Evolutionary conservation across 2,113 vertebrate genomes (phyloP).

Genomic region (Alouatta palliata): DNA sequence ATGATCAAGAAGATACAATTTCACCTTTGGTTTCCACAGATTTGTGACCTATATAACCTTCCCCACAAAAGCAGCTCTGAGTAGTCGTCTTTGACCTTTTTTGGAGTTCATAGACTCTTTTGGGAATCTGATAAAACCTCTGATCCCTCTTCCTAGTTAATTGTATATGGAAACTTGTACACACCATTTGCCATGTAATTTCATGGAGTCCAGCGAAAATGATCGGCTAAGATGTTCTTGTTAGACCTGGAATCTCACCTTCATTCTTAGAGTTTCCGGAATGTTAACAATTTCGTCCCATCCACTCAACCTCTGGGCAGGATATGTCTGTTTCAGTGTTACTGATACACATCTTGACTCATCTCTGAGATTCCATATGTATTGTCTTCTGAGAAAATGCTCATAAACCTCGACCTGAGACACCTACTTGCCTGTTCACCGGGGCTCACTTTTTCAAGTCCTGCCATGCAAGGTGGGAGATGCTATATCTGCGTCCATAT

Average conservation of each 20-base stretch:
- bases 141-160: neutral
- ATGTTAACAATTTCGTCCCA: neutral
- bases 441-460: neutral
- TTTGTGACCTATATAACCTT: neutral
- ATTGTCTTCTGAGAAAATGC: neutral
- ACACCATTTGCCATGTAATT: neutral
- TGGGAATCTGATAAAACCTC: neutral
- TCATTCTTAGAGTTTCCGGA: neutral
- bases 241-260: neutral
- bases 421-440: neutral
- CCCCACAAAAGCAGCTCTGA: neutral
- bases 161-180: neutral
- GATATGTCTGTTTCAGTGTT: neutral
- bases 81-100: neutral
- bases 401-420: neutral
- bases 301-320: neutral
- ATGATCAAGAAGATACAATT: neutral
- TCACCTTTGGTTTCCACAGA: neutral
- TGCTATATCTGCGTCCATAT: neutral
- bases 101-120: neutral
- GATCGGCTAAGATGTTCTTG: neutral
- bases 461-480: neutral
- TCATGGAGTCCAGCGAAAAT: neutral
- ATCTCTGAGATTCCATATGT: neutral
- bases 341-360: accelerated